Conservation (phyloP, 2,888 invertebrate genomes). For the Tigriopus californicus region DNA sequence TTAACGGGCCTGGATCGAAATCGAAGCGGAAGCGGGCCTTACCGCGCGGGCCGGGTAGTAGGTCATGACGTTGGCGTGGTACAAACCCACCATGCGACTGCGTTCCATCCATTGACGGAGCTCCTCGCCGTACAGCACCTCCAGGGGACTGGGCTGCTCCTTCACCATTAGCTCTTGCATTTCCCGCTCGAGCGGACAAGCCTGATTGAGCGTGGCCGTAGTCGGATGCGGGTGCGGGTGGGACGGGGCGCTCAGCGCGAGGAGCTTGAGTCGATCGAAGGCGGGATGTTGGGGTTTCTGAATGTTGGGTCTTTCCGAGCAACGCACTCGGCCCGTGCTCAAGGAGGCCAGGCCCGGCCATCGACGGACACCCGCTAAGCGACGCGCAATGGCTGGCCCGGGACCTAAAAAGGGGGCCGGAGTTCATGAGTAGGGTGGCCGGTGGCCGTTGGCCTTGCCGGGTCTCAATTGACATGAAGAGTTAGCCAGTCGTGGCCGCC, state of each 20-base stretch:
- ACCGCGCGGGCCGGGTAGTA: background rate
- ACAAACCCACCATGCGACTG: background rate
- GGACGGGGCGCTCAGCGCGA: background rate
- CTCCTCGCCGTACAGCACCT: background rate
- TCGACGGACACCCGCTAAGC: too few species aligned
- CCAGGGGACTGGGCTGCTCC: background rate
- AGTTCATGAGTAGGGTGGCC: too few species aligned
- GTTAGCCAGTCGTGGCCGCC: too few species aligned
- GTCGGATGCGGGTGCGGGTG: background rate
- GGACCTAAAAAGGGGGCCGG: too few species aligned
- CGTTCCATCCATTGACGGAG: background rate
- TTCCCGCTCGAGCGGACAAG: background rate
- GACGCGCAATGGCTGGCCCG: too few species aligned
- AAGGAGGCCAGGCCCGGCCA: too few species aligned
- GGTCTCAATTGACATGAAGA: too few species aligned
- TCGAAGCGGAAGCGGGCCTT: background rate
- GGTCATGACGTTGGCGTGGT: background rate
- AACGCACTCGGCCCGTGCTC: too few species aligned
- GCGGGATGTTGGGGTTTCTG: background rate
- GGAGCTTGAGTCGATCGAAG: background rate
- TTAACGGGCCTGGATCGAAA: background rate
- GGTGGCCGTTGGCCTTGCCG: too few species aligned
- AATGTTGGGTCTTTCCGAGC: background rate
- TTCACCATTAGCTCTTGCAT: background rate
- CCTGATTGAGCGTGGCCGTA: background rate